Evolutionary conservation across 2,113 vertebrate species (phyloP).

Genomic region (Clarias gariepinus): DNA sequence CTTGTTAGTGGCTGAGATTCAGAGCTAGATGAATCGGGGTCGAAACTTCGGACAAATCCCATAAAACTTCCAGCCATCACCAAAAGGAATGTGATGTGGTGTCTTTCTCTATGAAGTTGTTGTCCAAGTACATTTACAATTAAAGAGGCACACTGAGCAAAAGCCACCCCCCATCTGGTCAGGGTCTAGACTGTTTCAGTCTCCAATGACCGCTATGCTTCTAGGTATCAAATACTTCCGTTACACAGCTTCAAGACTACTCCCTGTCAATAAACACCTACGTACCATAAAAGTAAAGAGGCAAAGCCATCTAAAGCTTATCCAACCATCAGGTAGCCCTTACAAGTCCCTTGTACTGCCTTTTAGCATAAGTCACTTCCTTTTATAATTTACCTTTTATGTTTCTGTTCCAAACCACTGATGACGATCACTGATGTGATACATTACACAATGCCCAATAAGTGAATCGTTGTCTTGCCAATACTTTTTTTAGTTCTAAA

Average conservation of each 20-base stretch:
- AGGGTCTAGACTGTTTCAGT: slow-evolving; percentile 11
- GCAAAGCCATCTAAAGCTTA: slow-evolving; percentile 1
- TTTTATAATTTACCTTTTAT: neutral
- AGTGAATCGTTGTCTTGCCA: slow-evolving; percentile 27
- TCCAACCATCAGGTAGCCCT: neutral
- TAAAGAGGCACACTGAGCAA: slow-evolving; percentile 25
- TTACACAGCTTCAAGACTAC: slow-evolving; percentile 11
- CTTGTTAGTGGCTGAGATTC: slow-evolving; percentile 35
- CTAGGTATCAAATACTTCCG: slow-evolving; percentile 13
- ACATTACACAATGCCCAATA: neutral
- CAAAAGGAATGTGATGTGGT: slow-evolving; percentile 52
- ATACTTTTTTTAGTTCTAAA: slow-evolving; percentile 21
- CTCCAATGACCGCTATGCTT: neutral
- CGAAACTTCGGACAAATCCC: slow-evolving; percentile 32
- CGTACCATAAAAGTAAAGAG: neutral
- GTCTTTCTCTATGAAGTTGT: neutral
- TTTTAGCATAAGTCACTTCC: slow-evolving; percentile 34
- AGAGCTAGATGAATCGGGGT: slow-evolving; percentile 15
- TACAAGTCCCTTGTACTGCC: neutral
- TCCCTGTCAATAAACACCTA: neutral
- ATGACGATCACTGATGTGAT: neutral
- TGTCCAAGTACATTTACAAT: neutral
- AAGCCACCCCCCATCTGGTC: neutral
- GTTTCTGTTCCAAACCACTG: slow-evolving; percentile 3
- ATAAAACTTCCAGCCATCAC: slow-evolving; percentile 53